A percentile compares a stretch with the other conserved stretches of the same genome.
phyloP scores from a whole-genome alignment of 2,888 invertebrate genomes.

The Halocaridina rubra region DNA sequence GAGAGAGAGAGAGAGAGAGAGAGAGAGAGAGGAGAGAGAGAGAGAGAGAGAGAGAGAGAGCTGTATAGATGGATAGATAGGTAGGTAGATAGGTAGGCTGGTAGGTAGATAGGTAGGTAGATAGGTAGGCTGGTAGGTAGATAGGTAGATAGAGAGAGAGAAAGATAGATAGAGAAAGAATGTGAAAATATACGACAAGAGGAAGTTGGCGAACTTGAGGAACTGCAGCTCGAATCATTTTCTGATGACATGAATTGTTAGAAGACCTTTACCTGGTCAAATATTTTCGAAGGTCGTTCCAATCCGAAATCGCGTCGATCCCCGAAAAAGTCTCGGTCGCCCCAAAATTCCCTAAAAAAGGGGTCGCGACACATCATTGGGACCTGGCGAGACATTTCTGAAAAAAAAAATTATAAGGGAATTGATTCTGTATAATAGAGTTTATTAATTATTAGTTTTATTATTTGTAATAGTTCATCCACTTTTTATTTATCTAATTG shows the following conservation, averaged over 20 bases:
- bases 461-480: neutral
- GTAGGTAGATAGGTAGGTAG: too few relatives aligned
- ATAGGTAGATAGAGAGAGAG: too few relatives aligned
- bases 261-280: conserved; percentile 58
- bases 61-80: neutral
- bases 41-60: neutral
- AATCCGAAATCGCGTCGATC: conserved; percentile 3
- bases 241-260: too few relatives aligned
- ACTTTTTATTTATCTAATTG: neutral
- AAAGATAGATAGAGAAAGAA: too few relatives aligned
- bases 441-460: neutral
- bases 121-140: too few relatives aligned
- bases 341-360: conserved; percentile 49
- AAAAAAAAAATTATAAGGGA: neutral
- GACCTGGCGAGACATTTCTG: conserved; percentile 45
- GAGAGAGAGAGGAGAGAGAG: neutral
- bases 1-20: neutral
- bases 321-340: conserved; percentile 24
- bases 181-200: too few relatives aligned
- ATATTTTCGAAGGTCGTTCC: conserved; percentile 49
- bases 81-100: too few relatives aligned
- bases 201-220: too few relatives aligned
- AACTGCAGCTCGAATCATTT: too few relatives aligned
- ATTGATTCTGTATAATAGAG: neutral
- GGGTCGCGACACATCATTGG: conserved; percentile 57